phyloP scores from a whole-genome alignment of 1,140 invertebrate genomes.

The Dreissena polymorpha region DNA sequence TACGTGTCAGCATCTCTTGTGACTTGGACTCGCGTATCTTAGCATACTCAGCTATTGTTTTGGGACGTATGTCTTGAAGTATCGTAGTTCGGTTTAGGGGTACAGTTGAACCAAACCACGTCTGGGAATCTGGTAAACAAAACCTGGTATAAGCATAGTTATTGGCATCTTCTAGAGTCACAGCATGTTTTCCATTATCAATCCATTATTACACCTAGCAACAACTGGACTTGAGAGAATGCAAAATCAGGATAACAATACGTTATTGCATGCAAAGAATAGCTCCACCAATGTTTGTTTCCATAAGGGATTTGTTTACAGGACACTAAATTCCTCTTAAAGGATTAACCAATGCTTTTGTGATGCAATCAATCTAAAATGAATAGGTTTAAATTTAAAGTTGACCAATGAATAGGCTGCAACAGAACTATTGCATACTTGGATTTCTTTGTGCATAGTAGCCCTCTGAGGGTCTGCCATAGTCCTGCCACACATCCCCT shows the following conservation, averaged over 20 bases:
- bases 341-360: too few relatives aligned
- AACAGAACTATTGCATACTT: conserved; percentile 62
- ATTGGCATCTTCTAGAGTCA: not conserved
- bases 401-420: too few relatives aligned
- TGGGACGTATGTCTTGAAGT: conserved; percentile 71
- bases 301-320: too few relatives aligned
- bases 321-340: too few relatives aligned
- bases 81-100: conserved; percentile 73
- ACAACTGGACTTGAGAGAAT: too few relatives aligned
- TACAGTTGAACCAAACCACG: conserved; percentile 75
- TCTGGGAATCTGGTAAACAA: conserved; percentile 70
- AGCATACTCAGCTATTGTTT: conserved; percentile 72
- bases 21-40: conserved; percentile 56
- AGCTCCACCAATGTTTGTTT: too few relatives aligned
- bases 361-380: too few relatives aligned
- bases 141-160: not conserved
- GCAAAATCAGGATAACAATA: too few relatives aligned
- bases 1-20: conserved; percentile 53
- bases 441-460: conserved; percentile 77
- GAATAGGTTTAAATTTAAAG: too few relatives aligned
- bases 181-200: not conserved
- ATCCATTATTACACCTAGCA: not conserved
- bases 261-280: too few relatives aligned
- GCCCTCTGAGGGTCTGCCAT: conserved; percentile 75
- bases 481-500: conserved; percentile 71